phyloP scores from a whole-genome alignment of 2,797 vertebrate species.

The Phylloscopus collybita region DNA sequence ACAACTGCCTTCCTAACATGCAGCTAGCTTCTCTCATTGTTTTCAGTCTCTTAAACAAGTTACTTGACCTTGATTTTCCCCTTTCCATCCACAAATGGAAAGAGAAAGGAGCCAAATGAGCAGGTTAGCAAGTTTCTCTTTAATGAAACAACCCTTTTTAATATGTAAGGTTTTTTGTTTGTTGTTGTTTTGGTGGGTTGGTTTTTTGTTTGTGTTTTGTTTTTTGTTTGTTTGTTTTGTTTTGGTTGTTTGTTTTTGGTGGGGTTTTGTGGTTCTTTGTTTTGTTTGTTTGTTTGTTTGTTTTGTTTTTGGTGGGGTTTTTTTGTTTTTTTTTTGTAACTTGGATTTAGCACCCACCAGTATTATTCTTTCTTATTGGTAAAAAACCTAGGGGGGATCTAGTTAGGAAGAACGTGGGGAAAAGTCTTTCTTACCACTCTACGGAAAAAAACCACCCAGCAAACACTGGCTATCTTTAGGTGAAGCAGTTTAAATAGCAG shows the following conservation, averaged over 20 bases:
- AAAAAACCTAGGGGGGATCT: not conserved
- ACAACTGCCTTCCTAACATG: not conserved
- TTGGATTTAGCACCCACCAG: not conserved
- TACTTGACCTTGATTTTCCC: not conserved
- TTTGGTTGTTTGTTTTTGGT: no score
- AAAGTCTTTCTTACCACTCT: not conserved
- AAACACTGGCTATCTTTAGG: not conserved
- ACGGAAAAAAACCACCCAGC: not conserved
- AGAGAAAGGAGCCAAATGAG: not conserved
- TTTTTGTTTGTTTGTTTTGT: no score
- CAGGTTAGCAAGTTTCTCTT: not conserved
- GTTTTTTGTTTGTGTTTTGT: no score
- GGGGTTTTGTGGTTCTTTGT: no score
- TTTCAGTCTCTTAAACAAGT: not conserved
- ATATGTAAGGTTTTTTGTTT: not conserved
- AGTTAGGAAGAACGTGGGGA: not conserved
- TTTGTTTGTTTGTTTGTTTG: no score
- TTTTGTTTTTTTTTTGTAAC: no score
- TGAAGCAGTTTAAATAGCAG: not conserved
- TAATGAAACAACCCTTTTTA: not conserved
- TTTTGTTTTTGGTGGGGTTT: no score
- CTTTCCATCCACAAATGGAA: not conserved
- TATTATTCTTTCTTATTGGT: not conserved
- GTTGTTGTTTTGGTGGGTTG: no score
- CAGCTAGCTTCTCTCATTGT: not conserved